Conservation (phyloP, 2,888 invertebrate genomes). For the Erynnis tages region DNA sequence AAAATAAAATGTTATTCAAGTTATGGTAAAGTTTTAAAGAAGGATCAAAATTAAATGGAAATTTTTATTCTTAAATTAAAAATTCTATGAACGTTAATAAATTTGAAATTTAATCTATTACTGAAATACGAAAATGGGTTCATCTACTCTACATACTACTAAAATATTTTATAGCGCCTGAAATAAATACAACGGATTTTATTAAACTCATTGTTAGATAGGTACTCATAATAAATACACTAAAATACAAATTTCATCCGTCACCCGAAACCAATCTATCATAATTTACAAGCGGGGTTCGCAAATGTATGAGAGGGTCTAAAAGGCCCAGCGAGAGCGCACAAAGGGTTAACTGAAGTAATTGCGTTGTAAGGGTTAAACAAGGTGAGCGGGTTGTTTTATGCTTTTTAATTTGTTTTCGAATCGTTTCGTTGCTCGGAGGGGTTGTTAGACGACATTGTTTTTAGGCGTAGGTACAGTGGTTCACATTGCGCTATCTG, state of each 20-base stretch:
- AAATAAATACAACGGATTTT: no score
- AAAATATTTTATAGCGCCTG: no score
- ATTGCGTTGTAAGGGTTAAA: constrained; percentile 66
- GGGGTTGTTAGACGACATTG: constrained; percentile 31
- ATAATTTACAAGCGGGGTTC: constrained; percentile 51
- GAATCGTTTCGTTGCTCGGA: constrained; percentile 44
- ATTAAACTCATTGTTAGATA: no score
- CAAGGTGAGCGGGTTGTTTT: constrained; percentile 64
- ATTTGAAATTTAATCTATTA: no score
- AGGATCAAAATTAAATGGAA: no score
- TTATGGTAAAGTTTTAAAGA: no score
- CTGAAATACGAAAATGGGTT: no score
- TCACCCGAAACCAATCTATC: constrained; percentile 45
- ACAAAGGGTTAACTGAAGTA: constrained; percentile 56
- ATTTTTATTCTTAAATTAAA: no score
- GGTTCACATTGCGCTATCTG: not conserved
- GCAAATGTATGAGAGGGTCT: constrained; percentile 30
- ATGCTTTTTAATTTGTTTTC: constrained; percentile 74
- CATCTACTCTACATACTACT: no score
- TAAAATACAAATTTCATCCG: constrained; percentile 11
- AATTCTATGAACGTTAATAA: no score
- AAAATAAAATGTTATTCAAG: not conserved
- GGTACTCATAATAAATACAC: no score
- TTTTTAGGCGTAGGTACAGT: constrained; percentile 10
- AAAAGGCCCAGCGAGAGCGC: constrained; percentile 19